A percentile compares a stretch with the other conserved stretches of the same genome.
Conservation (phyloP, 2,113 vertebrate species). For the Dermatemys mawii region DNA sequence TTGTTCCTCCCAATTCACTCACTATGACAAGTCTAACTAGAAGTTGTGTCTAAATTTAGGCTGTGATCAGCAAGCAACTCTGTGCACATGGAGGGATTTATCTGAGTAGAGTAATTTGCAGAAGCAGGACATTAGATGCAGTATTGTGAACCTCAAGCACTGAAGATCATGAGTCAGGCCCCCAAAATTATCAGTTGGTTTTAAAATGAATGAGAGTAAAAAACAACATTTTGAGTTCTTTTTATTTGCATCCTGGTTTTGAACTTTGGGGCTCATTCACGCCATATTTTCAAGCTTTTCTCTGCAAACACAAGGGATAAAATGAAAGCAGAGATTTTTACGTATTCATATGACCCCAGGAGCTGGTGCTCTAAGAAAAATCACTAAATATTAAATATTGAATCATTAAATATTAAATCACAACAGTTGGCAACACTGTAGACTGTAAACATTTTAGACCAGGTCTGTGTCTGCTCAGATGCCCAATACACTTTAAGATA, state of each 20-base stretch:
- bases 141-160: not conserved
- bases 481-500: conserved; percentile 9
- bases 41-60: not conserved
- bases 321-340: not conserved
- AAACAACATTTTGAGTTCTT: not conserved
- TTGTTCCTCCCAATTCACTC: not conserved
- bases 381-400: conserved; percentile 20
- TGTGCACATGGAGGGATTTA: not conserved
- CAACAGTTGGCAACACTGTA: not conserved
- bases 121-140: not conserved
- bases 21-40: not conserved
- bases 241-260: not conserved
- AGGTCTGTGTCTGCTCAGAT: not conserved
- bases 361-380: conserved; percentile 46
- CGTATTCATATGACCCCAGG: conserved; percentile 29
- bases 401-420: too few relatives aligned
- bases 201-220: not conserved
- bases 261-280: not conserved
- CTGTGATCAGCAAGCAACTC: not conserved
- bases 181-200: not conserved
- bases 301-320: not conserved
- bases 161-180: not conserved
- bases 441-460: conserved; percentile 9
- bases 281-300: not conserved
- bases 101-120: not conserved